These are phyloP conservation scores for Tupaia tana DNA, from an alignment of 2,113 vertebrate genomes.

Conservation along the genomic window DNA sequence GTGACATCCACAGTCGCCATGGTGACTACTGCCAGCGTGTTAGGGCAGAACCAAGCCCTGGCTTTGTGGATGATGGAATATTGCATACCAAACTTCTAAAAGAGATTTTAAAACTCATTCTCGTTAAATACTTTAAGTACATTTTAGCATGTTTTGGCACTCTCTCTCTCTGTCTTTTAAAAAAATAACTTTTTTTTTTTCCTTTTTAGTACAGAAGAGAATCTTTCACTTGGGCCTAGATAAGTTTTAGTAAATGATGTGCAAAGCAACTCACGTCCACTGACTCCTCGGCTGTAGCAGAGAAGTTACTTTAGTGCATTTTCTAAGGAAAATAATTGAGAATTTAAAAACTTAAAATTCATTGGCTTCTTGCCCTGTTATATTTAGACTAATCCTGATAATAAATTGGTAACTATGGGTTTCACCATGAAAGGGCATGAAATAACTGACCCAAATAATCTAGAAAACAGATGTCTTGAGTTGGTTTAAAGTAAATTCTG, in stretches of 20 bases:
- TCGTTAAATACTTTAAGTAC: neutral
- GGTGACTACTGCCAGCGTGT: neutral
- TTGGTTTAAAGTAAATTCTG: conserved; percentile 61
- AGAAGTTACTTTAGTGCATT: conserved; percentile 63
- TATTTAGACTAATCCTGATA: conserved; percentile 71
- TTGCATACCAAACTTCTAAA: conserved; percentile 48
- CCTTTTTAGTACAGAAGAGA: neutral
- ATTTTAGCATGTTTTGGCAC: conserved; percentile 30
- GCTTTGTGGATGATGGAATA: conserved; percentile 28
- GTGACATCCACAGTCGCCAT: conserved; percentile 11
- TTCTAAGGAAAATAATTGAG: conserved; percentile 71
- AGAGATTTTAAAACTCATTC: conserved; percentile 13
- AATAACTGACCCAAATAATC: conserved; percentile 75
- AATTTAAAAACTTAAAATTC: conserved; percentile 64
- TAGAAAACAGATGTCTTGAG: conserved; percentile 75
- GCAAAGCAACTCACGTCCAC: conserved; percentile 41
- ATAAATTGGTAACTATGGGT: conserved; percentile 72
- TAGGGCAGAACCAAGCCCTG: conserved; percentile 37
- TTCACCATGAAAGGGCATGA: conserved; percentile 64
- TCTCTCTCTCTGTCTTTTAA: neutral
- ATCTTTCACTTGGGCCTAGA: conserved; percentile 64
- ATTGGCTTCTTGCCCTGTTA: conserved; percentile 74
- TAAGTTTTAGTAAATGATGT: conserved; percentile 61
- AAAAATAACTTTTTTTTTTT: neutral
- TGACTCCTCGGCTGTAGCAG: neutral